Evolutionary conservation across 2,888 invertebrate genomes (phyloP).

Genomic region (Hypomecis punctinalis): DNA sequence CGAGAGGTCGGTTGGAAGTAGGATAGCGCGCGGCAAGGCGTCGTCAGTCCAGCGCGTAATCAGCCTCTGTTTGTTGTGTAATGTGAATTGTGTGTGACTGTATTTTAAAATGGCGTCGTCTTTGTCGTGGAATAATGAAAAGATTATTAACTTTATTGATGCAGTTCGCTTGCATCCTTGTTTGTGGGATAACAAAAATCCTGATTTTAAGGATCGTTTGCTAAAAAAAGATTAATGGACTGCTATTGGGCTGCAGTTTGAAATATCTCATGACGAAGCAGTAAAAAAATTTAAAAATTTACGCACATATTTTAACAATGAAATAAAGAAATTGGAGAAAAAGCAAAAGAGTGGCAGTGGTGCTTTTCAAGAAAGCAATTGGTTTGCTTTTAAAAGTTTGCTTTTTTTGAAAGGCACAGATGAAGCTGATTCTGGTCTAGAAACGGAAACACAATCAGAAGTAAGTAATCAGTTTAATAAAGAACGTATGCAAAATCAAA

Average conservation of each 20-base stretch:
- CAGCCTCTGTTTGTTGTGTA: too few relatives aligned
- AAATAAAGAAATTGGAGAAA: too few relatives aligned
- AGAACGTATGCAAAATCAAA: conserved; percentile 1
- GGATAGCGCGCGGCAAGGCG: too few relatives aligned
- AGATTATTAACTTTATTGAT: conserved; percentile 19
- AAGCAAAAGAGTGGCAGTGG: conserved; percentile 19
- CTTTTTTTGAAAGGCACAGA: conserved; percentile 12
- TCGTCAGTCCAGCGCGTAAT: too few relatives aligned
- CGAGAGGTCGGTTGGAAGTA: too few relatives aligned
- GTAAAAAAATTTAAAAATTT: conserved; percentile 19
- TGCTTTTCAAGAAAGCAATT: conserved; percentile 12
- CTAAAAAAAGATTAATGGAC: conserved; percentile 13
- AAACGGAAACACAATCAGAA: conserved; percentile 7
- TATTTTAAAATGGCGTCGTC: too few relatives aligned
- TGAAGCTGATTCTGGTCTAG: conserved; percentile 14
- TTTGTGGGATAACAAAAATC: conserved; percentile 12
- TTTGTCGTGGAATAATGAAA: conserved; percentile 22
- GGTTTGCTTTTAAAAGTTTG: conserved; percentile 18
- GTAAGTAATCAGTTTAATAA: conserved; percentile 2
- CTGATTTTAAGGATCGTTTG: conserved; percentile 10
- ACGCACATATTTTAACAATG: conserved; percentile 16
- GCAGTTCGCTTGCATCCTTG: conserved; percentile 16
- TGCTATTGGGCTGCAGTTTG: conserved; percentile 11
- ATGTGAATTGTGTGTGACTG: too few relatives aligned
- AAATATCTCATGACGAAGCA: conserved; percentile 14